Base-by-base conservation (phyloP, 2,888 invertebrate species). In the Tubulanus polymorphus region DNA sequence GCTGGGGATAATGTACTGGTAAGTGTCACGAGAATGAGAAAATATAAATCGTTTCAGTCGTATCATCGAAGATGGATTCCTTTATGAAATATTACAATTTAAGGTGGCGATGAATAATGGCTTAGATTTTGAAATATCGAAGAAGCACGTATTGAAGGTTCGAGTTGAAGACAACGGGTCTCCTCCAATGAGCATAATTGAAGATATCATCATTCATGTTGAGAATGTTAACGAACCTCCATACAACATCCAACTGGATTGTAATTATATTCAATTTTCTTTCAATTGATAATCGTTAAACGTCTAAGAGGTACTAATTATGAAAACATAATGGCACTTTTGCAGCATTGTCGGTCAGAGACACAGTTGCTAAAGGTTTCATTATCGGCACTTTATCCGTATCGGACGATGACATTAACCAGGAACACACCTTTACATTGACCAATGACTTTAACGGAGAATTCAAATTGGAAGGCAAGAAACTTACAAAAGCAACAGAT, bases 151-250 rank as follows among this genome's bases (percentile, higher is more conserved):
- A 12, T 29, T 66, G 10, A 28, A 49, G 1, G 50, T 64, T 28
- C 12, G 56, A 26, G 66, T 66, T 27, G 50, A 54, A 8, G 66
- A 66, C 47, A 41, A 26, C 8, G 66, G 66, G 0, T 15, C 45
- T 5, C 59, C 63, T 29, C 47, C 49, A 27, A 45, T 56, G 18
- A 61, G 60, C 35, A 50, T 55, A 8, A 46, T 53, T 20, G 65
- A 63, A 51, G 54, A 57, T 20, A 32, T 68, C 12, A 29, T 47
- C 12, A 49, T 68, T 15, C 35, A 55, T 5, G 55, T 68, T 18
- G 55, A 26, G 3, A 61, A 68, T 53, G 55, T 46, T 6, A 68
- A 68, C 60, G 68, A 68, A 47, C 51, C 51, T 3, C 66, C 68
- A 29, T 46, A 56, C 23, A 58, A 63, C 48, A 41, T 68, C 1